Percentiles rank a stretch among this genome's conserved stretches.
Conservation (phyloP, 2,797 vertebrate genomes). For the Anableps anableps region DNA sequence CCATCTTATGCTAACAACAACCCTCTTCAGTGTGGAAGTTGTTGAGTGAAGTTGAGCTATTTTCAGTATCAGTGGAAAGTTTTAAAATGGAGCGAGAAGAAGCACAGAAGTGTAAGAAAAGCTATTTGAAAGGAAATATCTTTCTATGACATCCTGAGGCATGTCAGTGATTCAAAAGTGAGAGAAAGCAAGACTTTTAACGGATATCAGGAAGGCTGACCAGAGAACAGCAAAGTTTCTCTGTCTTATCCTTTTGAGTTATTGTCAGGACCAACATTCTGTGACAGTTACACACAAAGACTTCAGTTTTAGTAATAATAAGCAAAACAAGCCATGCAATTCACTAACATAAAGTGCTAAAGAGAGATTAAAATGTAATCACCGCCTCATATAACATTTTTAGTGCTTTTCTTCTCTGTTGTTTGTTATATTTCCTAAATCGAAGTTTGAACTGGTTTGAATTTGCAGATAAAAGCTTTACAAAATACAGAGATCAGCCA, state of each 20-base stretch:
- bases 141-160: not conserved
- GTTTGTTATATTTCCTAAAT: not conserved
- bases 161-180: not conserved
- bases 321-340: not conserved
- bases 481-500: not conserved
- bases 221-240: not conserved
- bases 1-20: not conserved
- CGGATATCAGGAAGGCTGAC: not conserved
- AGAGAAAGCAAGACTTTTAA: not conserved
- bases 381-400: too few species aligned
- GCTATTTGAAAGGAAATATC: not conserved
- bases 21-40: not conserved
- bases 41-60: too few species aligned
- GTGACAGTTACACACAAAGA: not conserved
- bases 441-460: not conserved
- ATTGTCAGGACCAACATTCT: not conserved
- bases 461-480: not conserved
- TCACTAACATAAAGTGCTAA: not conserved
- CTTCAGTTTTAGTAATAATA: too few species aligned
- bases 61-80: not conserved
- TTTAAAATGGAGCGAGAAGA: not conserved
- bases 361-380: too few species aligned
- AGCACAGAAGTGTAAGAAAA: not conserved
- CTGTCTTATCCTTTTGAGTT: not conserved
- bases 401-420: not conserved